phyloP scores from a whole-genome alignment of 2,113 vertebrate genomes.

The Halichoerus grypus region DNA sequence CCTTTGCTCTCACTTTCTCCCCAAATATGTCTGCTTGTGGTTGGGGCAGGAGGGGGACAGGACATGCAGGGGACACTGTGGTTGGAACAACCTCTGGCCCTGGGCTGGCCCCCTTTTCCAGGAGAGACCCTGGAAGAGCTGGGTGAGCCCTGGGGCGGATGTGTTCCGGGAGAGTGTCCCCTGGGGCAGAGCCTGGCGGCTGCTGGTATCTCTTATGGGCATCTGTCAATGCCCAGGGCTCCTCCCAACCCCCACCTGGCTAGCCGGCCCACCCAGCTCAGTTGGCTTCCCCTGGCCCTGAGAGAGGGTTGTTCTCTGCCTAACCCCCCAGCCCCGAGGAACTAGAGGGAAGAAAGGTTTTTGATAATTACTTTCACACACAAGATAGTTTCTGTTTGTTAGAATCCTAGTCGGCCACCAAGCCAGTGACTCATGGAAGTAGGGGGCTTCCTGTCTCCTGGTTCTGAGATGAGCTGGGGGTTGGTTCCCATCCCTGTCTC shows the following conservation, averaged over 20 bases:
- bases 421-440: neutral
- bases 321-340: neutral
- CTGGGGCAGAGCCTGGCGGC: neutral
- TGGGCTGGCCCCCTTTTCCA: neutral
- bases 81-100: neutral
- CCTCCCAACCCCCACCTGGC: neutral
- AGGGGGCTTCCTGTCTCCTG: neutral
- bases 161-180: neutral
- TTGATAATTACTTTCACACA: neutral
- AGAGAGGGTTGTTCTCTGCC: neutral
- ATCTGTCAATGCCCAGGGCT: neutral
- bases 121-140: neutral
- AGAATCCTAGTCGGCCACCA: neutral
- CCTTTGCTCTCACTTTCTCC: neutral
- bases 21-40: neutral
- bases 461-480: neutral
- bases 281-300: neutral
- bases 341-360: neutral
- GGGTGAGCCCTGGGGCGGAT: too few species aligned
- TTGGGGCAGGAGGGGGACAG: neutral
- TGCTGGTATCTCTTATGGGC: neutral
- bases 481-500: neutral
- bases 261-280: neutral
- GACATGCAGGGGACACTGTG: neutral
- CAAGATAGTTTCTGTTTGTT: neutral